phyloP scores from a whole-genome alignment of 2,888 invertebrate genomes.

The Calameuta idolon region DNA sequence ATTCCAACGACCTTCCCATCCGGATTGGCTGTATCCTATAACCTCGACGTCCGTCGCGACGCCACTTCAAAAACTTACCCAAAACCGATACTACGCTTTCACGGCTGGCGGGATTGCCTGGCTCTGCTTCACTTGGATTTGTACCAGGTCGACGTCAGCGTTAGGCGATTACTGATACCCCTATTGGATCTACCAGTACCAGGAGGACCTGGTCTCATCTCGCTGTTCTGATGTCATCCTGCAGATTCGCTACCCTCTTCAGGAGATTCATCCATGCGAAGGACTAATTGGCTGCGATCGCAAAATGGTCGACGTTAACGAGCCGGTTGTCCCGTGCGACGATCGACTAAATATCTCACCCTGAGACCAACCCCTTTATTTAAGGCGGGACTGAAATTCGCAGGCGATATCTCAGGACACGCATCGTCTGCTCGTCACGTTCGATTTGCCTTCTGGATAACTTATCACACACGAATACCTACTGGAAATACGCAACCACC shows the following conservation, averaged over 20 bases:
- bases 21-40: neutral
- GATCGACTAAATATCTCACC: neutral
- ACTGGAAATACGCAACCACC: neutral
- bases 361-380: neutral
- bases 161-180: too few species aligned
- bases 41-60: neutral
- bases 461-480: neutral
- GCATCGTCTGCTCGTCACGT: neutral
- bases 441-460: neutral
- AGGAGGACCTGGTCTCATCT: neutral
- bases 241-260: neutral
- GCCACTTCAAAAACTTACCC: neutral
- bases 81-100: neutral
- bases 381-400: neutral
- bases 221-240: neutral
- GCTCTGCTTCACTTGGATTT: neutral
- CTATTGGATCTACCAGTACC: neutral
- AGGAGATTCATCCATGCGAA: neutral
- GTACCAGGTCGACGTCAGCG: neutral
- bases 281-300: neutral
- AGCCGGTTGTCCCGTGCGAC: neutral
- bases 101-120: neutral
- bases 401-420: neutral
- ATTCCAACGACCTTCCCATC: neutral
- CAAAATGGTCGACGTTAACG: neutral